Conservation (phyloP, 1,140 invertebrate genomes). For the Agraylea sexmaculata region DNA sequence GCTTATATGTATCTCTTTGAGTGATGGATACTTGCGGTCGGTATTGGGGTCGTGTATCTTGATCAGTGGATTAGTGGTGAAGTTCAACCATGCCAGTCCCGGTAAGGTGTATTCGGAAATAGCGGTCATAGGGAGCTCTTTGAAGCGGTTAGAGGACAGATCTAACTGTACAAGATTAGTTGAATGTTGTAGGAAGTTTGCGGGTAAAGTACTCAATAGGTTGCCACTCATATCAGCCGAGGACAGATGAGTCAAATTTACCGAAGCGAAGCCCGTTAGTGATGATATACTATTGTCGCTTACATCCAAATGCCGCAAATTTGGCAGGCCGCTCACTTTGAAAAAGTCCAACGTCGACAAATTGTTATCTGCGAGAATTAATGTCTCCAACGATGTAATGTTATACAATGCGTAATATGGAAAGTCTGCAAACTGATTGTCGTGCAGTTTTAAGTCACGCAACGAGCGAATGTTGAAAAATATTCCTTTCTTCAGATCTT, state of each 20-base stretch:
- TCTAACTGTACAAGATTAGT: constrained; percentile 60
- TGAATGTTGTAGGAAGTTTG: constrained; percentile 68
- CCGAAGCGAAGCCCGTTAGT: constrained; percentile 61
- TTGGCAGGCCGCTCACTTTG: constrained; percentile 58
- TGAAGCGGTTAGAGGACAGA: constrained; percentile 68
- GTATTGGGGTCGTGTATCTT: constrained; percentile 49
- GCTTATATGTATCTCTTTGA: constrained; percentile 71
- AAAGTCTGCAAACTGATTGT: constrained; percentile 60
- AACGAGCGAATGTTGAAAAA: constrained; percentile 58
- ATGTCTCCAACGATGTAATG: constrained; percentile 56
- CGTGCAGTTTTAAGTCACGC: constrained; percentile 59
- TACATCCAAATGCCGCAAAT: constrained; percentile 62
- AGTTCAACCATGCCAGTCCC: constrained; percentile 59
- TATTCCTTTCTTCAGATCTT: constrained; percentile 50
- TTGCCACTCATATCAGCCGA: constrained; percentile 66
- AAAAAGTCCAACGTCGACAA: constrained; percentile 62
- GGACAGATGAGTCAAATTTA: constrained; percentile 58
- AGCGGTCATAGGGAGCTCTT: constrained; percentile 66
- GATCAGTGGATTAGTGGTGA: constrained; percentile 67
- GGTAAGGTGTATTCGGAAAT: constrained; percentile 63
- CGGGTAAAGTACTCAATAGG: constrained; percentile 58
- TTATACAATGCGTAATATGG: constrained; percentile 66
- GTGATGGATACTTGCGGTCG: constrained; percentile 50
- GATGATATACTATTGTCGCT: constrained; percentile 63
- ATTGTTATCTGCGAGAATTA: constrained; percentile 60